Conservation (phyloP, 2,113 vertebrate genomes). For the Chelonoidis abingdonii region DNA sequence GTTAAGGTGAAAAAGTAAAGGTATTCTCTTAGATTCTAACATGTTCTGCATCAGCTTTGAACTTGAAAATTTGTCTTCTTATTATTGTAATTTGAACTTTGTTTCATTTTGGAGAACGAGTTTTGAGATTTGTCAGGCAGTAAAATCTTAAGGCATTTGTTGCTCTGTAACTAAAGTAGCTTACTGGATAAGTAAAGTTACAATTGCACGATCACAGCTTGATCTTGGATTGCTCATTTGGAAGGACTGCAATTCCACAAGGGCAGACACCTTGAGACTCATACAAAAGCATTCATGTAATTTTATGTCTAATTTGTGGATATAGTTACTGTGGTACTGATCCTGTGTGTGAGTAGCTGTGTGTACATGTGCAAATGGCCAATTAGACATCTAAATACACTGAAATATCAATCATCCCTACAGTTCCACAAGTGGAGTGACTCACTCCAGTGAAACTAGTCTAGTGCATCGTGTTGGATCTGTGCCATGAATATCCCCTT, state of each 20-base stretch:
- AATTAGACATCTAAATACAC: not conserved
- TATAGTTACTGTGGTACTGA: not conserved
- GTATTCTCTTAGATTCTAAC: not conserved
- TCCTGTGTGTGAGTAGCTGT: not conserved
- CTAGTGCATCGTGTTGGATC: not conserved
- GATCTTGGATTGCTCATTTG: not conserved
- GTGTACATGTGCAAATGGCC: not conserved
- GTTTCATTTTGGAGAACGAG: constrained; percentile 13
- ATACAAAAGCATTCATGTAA: too few relatives aligned
- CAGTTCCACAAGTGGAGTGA: not conserved
- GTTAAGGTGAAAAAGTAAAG: constrained; percentile 23
- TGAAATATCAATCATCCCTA: not conserved
- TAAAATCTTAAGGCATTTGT: not conserved
- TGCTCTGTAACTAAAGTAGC: not conserved
- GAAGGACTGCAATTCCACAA: not conserved
- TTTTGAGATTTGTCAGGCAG: constrained; percentile 5
- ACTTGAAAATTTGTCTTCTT: constrained; percentile 11
- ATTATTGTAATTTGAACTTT: not conserved
- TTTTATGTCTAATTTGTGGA: not conserved
- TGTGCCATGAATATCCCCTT: not conserved
- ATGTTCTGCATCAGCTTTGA: not conserved
- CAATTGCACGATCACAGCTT: not conserved
- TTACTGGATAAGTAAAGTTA: not conserved
- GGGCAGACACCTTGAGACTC: not conserved
- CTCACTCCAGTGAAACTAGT: not conserved